Conservation (phyloP, 2,113 vertebrate genomes). For the Coracopsis vasa region DNA sequence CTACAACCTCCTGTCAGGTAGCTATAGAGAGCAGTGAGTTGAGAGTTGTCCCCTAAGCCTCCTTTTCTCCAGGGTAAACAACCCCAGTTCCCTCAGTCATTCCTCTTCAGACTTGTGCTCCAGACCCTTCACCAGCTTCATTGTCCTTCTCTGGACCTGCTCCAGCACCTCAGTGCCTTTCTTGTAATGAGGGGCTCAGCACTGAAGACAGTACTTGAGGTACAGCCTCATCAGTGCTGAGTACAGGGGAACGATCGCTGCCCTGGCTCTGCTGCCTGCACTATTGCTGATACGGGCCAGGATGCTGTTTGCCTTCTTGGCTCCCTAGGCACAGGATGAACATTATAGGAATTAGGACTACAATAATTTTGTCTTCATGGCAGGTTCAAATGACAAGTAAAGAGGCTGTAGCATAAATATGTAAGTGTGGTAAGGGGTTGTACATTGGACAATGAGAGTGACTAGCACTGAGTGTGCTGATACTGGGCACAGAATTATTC, state of each 20-base stretch:
- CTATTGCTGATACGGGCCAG: background rate
- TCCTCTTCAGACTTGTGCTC: background rate
- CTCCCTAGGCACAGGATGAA: background rate
- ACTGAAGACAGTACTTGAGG: fast-evolving
- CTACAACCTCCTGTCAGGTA: background rate
- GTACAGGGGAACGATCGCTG: background rate
- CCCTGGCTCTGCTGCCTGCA: background rate
- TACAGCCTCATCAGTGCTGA: fast-evolving
- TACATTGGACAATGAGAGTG: background rate
- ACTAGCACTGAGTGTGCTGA: background rate
- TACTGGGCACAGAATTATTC: background rate
- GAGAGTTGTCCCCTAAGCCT: background rate
- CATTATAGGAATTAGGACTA: background rate
- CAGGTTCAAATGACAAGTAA: background rate
- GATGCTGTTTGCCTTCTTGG: background rate
- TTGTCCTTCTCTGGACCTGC: fast-evolving
- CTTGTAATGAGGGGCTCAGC: background rate
- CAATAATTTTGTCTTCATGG: background rate
- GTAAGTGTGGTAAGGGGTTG: background rate
- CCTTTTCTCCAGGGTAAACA: background rate
- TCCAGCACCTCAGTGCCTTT: background rate
- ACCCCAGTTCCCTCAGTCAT: fast-evolving
- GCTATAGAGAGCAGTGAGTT: background rate
- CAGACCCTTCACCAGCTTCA: fast-evolving
- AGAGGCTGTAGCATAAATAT: background rate